Evolutionary conservation across 2,113 vertebrate species (phyloP).

Genomic region (Alaudala cheleensis): DNA sequence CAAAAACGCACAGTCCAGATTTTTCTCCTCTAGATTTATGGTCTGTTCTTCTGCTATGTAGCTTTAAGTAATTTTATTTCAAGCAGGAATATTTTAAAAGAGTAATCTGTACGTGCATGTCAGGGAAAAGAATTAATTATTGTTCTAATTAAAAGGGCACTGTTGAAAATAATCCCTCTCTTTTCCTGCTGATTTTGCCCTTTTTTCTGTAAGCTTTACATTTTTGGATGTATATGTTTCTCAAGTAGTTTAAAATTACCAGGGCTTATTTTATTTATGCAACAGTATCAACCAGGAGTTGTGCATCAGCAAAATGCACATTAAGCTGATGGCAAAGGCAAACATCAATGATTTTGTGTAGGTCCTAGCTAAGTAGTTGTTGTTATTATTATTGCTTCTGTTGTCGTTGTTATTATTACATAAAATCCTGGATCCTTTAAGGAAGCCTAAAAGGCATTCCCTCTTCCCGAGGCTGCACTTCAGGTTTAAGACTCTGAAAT

Average conservation of each 20-base stretch:
- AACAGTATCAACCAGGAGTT: conserved; percentile 15
- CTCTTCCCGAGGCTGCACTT: background rate
- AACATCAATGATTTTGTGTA: conserved; percentile 47
- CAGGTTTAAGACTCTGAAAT: background rate
- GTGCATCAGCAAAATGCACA: conserved; percentile 49
- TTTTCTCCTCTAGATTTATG: conserved; percentile 42
- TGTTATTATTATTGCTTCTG: background rate
- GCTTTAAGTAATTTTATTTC: conserved; percentile 57
- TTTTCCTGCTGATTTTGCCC: conserved; percentile 36
- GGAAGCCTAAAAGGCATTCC: background rate
- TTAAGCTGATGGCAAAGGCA: conserved; percentile 22
- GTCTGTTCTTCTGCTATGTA: background rate
- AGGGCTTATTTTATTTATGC: conserved; percentile 22
- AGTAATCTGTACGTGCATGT: conserved; percentile 7
- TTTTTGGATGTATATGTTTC: conserved; percentile 2
- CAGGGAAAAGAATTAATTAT: conserved; percentile 61
- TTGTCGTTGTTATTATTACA: background rate
- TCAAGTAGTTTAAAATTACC: background rate
- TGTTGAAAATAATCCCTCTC: conserved; percentile 38
- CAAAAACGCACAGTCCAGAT: background rate
- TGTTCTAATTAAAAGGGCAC: conserved; percentile 35
- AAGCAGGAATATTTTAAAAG: conserved; percentile 46
- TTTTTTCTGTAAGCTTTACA: conserved; percentile 44
- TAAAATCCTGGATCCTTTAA: conserved; percentile 4
- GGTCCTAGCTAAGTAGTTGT: conserved; percentile 31